Base-by-base conservation (phyloP, 2,113 vertebrate species). In the Coregonus clupeaformis region DNA sequence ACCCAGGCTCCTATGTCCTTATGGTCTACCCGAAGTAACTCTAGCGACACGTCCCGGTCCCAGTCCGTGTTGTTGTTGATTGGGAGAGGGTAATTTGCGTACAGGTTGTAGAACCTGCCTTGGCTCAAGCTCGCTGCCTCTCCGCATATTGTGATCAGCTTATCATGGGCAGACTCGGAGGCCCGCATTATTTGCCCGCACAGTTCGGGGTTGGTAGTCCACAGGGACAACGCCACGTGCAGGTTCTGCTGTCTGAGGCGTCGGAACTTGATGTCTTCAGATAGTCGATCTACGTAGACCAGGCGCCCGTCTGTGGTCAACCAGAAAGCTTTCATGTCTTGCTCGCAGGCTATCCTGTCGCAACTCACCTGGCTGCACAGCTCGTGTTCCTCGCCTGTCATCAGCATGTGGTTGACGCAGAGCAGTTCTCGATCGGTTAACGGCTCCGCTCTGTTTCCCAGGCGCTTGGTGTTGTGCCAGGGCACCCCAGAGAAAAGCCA, bases 141-240 rank as follows among this genome's bases (percentile, higher is more conserved):
- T 63, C 60, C 60, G 2, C 60, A 63, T 63, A 63, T 22, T 63
- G 0, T 3, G 24, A 63, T 13, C 2, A 63, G 60, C 22, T 63
- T 63, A 63, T 2, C 2, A 22, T 63, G 60, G 13, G 60, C 60
- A 9, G 11, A 22, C 2, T 62, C 24, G 0, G n/a, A n/a, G n/a
- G n/a, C n/a, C n/a, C n/a, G n/a, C n/a, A n/a, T n/a, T n/a, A n/a
- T 3, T 3, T 25, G 60, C 0, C 6, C 22, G 12, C 60, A 62
- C 60, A 62, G 20, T 7, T 62, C 60, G 3, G 60, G 60, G 60
- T 62, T 63, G 20, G 60, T 63, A 63, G 60, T 63, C 60, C 60
- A 63, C 1, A 63, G 60, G 1, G 60, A 63, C 60, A 63, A 63
- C 1, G 60, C 60, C 9, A 63, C 60, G 1, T 9, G 60, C 4